These are phyloP conservation scores for Bos javanicus DNA, from an alignment of 2,113 vertebrate species.

Conservation along the genomic window DNA sequence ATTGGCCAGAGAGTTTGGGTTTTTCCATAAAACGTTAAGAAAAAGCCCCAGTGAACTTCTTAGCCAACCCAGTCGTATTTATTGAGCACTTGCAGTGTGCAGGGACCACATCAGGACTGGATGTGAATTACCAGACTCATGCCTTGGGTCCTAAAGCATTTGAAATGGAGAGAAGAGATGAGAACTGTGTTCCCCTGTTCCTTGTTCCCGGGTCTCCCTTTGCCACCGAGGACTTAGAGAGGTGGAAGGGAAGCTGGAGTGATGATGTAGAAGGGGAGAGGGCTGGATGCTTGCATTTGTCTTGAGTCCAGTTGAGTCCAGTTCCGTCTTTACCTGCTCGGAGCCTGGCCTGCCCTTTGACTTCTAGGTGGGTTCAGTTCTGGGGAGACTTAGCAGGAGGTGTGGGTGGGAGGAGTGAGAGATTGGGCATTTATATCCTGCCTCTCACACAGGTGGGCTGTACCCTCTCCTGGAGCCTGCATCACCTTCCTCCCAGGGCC, in stretches of 20 bases:
- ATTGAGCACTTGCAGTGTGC: background rate
- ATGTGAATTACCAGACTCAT: background rate
- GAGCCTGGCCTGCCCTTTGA: background rate
- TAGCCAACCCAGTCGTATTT: background rate
- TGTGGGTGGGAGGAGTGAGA: background rate
- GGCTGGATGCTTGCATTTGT: background rate
- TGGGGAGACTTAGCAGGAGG: background rate
- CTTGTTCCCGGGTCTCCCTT: background rate
- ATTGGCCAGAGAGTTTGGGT: background rate
- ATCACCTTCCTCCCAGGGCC: background rate
- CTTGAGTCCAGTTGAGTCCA: background rate
- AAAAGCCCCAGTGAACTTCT: background rate
- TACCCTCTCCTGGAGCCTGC: background rate
- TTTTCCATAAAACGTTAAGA: background rate
- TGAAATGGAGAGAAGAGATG: background rate
- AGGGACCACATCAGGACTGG: background rate
- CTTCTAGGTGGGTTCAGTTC: background rate
- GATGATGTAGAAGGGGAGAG: background rate
- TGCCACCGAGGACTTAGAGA: background rate
- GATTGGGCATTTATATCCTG: background rate
- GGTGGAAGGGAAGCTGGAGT: background rate
- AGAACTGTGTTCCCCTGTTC: background rate
- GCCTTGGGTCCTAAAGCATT: background rate
- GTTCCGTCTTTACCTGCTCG: rapidly evolving
- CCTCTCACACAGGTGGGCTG: background rate